Conservation (phyloP, 2,113 vertebrate genomes). For the Eolophus roseicapilla region DNA sequence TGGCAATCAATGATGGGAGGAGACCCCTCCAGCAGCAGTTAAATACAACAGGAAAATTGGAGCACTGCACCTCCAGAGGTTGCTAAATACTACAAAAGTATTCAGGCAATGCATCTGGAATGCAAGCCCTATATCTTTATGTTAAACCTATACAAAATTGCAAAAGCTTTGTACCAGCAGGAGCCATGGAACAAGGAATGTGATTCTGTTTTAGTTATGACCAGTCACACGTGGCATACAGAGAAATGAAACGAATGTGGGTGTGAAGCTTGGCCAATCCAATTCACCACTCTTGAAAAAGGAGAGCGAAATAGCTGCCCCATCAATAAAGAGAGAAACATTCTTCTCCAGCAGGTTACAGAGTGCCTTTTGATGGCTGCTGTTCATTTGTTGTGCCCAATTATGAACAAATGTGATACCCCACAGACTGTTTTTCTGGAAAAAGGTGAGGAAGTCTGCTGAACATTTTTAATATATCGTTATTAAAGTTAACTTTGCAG, state of each 20-base stretch:
- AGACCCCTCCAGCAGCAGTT: background rate
- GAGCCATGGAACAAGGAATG: conserved; percentile 24
- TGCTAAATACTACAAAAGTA: background rate
- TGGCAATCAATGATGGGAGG: background rate
- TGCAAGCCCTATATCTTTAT: background rate
- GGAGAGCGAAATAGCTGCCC: background rate
- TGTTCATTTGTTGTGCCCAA: conserved; percentile 1
- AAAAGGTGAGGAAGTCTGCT: background rate
- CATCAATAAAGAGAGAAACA: conserved; percentile 18
- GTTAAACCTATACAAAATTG: background rate
- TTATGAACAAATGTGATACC: conserved; percentile 13
- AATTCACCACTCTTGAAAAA: background rate
- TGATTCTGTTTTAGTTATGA: conserved; percentile 36
- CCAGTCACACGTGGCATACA: background rate
- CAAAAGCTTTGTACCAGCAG: background rate
- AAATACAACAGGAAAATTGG: background rate
- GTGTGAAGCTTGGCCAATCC: background rate
- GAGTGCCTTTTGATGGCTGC: background rate
- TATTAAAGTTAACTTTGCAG: conserved; percentile 52
- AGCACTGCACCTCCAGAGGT: background rate
- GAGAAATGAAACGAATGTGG: conserved; percentile 12
- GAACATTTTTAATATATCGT: conserved; percentile 11
- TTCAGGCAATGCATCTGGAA: background rate
- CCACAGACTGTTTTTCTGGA: conserved; percentile 19
- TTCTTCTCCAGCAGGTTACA: background rate